Conservation (phyloP, 2,797 vertebrate species). For the Enteromius mattozi region DNA sequence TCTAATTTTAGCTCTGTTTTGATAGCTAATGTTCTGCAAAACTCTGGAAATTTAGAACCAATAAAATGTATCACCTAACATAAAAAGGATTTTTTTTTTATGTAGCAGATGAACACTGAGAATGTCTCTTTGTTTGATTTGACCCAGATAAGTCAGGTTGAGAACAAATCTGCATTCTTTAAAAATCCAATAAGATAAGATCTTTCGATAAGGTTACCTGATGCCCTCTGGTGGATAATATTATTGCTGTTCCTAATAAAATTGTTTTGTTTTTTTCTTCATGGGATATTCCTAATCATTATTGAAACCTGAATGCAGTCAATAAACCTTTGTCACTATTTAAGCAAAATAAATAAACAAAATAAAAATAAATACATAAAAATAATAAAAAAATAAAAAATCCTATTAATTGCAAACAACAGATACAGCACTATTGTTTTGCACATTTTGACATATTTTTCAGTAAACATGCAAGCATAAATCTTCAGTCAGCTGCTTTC, state of each 20-base stretch:
- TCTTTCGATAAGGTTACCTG: constrained; percentile 1
- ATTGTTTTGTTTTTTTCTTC: neutral
- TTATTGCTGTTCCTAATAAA: neutral
- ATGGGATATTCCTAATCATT: neutral
- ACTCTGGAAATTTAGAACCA: neutral
- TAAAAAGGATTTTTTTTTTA: neutral
- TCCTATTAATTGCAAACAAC: neutral
- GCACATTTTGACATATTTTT: neutral
- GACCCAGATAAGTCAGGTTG: constrained; percentile 4
- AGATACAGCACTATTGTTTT: neutral
- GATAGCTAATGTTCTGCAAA: neutral
- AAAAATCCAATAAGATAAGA: neutral
- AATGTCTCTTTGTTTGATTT: constrained; percentile 7
- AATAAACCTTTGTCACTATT: neutral
- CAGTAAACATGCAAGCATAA: neutral
- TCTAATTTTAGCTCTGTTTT: neutral
- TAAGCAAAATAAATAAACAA: neutral
- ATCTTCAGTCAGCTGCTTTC: neutral
- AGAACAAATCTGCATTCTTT: constrained; percentile 16
- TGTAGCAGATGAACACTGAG: neutral
- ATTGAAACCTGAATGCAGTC: neutral
- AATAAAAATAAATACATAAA: neutral
- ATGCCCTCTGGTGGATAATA: constrained; percentile 41
- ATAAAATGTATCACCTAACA: neutral
- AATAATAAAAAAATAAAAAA: too few species aligned